Evolutionary conservation across 1,140 invertebrate genomes (phyloP).

Genomic region (Epicauta chinensis): DNA sequence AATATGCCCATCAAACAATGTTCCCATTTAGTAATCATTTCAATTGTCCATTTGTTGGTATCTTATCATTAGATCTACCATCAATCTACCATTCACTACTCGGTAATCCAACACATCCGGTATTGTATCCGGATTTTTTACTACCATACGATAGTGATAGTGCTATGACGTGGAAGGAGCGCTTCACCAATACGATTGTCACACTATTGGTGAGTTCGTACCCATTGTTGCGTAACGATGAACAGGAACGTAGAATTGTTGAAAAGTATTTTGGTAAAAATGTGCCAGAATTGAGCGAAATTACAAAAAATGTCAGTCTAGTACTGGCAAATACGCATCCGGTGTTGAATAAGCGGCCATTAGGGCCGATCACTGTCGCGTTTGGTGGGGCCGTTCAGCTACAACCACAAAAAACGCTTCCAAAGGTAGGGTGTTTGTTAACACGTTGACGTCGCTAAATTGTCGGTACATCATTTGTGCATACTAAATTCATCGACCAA

Average conservation of each 20-base stretch:
- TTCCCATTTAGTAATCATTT: constrained; percentile 33
- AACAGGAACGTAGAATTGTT: constrained; percentile 20
- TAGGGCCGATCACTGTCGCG: constrained; percentile 26
- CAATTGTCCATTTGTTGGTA: constrained; percentile 35
- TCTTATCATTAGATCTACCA: constrained; percentile 29
- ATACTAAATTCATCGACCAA: background rate
- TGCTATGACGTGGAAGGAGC: constrained; percentile 32
- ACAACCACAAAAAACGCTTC: constrained; percentile 36
- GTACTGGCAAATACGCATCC: constrained; percentile 36
- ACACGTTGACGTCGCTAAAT: background rate
- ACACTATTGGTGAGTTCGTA: constrained; percentile 19
- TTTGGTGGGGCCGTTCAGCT: constrained; percentile 41
- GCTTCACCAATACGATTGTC: constrained; percentile 29
- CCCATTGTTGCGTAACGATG: too few species aligned
- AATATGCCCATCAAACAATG: constrained; percentile 27
- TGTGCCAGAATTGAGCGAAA: constrained; percentile 23
- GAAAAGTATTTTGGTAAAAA: constrained; percentile 34
- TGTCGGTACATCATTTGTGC: background rate
- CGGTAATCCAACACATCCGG: constrained; percentile 36
- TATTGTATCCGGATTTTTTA: constrained; percentile 31
- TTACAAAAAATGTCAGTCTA: constrained; percentile 31
- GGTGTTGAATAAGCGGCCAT: constrained; percentile 21
- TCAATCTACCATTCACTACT: constrained; percentile 26
- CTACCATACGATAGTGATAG: constrained; percentile 14
- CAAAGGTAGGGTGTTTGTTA: constrained; percentile 13